Percentiles rank a stretch among this genome's conserved stretches.
Conservation (phyloP, 2,797 vertebrate genomes). For the Lepus oiostolus region DNA sequence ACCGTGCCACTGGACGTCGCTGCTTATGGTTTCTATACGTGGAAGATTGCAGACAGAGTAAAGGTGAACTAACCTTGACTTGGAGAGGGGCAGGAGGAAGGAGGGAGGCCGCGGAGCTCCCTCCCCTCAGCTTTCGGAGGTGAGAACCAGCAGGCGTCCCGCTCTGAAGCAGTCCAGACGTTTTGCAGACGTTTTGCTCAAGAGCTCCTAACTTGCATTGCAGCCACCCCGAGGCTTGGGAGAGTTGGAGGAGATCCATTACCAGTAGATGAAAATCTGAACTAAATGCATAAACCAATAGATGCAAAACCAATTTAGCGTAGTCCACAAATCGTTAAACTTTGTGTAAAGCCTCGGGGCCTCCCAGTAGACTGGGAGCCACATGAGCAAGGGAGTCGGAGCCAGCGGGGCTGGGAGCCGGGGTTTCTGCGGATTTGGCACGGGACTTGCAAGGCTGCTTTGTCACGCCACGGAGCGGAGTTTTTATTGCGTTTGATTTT, state of each 20-base stretch:
- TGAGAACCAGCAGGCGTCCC: background rate
- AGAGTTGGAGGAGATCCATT: background rate
- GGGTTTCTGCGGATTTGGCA: background rate
- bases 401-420: too few species aligned
- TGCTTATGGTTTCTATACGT: slow-evolving; percentile 65
- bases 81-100: background rate
- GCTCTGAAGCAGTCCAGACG: background rate
- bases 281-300: background rate
- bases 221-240: background rate
- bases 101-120: background rate
- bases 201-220: background rate
- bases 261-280: too few species aligned
- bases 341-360: background rate
- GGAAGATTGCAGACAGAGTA: slow-evolving; percentile 36
- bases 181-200: background rate
- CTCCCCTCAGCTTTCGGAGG: background rate
- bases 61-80: slow-evolving; percentile 62
- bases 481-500: background rate
- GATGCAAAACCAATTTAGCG: background rate
- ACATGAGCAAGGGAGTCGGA: background rate
- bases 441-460: background rate
- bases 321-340: background rate
- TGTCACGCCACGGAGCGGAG: background rate
- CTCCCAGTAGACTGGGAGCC: background rate
- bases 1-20: slow-evolving; percentile 33